Evolutionary conservation across 2,113 vertebrate genomes (phyloP).

Genomic region (Corydoras maculifer): DNA sequence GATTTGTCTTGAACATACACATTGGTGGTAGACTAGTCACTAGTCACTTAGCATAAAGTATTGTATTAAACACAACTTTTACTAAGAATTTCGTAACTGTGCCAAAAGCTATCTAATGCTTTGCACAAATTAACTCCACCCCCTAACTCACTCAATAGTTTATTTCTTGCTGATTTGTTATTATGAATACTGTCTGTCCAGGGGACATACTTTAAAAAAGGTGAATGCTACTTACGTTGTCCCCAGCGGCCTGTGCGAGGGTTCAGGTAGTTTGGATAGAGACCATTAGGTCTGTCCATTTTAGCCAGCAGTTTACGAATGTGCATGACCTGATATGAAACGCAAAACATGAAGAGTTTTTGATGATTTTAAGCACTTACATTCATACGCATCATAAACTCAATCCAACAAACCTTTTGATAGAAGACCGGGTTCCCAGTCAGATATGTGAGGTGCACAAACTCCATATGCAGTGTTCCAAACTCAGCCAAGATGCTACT

Average conservation of each 20-base stretch:
- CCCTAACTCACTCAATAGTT: too few relatives aligned
- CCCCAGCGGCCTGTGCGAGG: constrained; percentile 97
- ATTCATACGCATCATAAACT: background rate
- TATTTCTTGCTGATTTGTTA: too few relatives aligned
- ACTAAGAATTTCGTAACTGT: too few relatives aligned
- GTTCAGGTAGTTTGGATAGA: constrained; percentile 98
- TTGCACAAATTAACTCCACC: too few relatives aligned
- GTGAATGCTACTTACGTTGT: constrained; percentile 83
- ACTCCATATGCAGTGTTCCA: constrained; percentile 96
- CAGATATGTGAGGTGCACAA: constrained; percentile 94
- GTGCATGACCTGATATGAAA: constrained; percentile 83
- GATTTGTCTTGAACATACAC: too few relatives aligned
- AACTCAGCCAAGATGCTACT: constrained; percentile 98
- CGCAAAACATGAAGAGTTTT: background rate
- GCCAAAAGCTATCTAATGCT: too few relatives aligned
- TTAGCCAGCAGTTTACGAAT: constrained; percentile 94
- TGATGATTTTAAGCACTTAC: background rate
- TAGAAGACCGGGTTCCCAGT: constrained; percentile 91
- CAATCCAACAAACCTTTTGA: constrained; percentile 74
- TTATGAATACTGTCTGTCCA: too few relatives aligned
- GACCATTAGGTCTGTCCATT: constrained; percentile 97
- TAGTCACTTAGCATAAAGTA: too few relatives aligned
- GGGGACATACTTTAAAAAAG: background rate
- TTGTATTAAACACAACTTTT: too few relatives aligned
- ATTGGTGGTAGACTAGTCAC: too few relatives aligned